Conservation (phyloP, 92 coral and sea anemone genomes). For the Phenganax marumi region DNA sequence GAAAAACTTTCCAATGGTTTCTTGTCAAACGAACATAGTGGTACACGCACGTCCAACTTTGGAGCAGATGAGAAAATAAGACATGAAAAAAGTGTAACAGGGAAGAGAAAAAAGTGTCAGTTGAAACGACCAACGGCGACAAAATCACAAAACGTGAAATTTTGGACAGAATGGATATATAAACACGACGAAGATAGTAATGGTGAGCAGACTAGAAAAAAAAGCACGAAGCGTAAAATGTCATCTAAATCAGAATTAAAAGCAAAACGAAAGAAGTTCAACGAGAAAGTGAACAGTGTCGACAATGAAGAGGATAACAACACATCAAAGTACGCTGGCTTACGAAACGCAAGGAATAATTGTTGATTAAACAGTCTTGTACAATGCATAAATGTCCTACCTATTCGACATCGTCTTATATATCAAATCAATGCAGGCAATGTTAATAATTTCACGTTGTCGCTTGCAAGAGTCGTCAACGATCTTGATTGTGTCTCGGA, state of each 20-base stretch:
- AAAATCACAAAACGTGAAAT: background rate
- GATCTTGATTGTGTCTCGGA: background rate
- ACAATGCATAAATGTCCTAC: background rate
- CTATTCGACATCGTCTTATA: background rate
- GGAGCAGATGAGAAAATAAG: too few relatives aligned
- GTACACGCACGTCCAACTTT: too few relatives aligned
- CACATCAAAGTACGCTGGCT: slow-evolving; percentile 1
- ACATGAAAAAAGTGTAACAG: too few relatives aligned
- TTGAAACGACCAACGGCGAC: background rate
- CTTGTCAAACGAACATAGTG: too few relatives aligned
- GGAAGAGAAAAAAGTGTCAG: slow-evolving; percentile 1
- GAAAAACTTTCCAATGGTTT: background rate
- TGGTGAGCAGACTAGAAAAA: slow-evolving; percentile 4
- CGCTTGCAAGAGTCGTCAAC: background rate
- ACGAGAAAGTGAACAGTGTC: background rate
- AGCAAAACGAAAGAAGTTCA: background rate
- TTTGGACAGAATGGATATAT: too few relatives aligned
- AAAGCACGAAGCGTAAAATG: background rate
- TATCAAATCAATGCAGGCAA: background rate
- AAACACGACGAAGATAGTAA: too few relatives aligned
- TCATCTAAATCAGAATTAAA: background rate
- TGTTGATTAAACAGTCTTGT: slow-evolving; percentile 24
- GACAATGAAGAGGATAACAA: background rate
- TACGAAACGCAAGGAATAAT: slow-evolving; percentile 10
- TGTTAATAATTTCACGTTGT: background rate